phyloP scores from a whole-genome alignment of 2,888 invertebrate species.

The Eustalomyia histrio region DNA sequence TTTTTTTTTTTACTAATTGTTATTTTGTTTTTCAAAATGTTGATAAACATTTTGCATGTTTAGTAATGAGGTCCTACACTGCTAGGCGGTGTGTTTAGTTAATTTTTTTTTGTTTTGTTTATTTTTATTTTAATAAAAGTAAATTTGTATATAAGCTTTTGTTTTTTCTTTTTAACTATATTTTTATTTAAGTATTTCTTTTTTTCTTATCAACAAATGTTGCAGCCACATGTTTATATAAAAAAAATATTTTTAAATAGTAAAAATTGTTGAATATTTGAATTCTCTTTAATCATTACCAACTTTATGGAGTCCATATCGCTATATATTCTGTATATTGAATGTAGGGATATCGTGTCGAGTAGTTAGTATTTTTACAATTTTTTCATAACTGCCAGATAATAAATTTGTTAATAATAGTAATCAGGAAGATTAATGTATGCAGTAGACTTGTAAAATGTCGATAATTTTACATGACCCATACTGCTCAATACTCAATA shows the following conservation, averaged over 20 bases:
- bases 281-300: too few relatives aligned
- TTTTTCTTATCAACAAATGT: constrained; percentile 29
- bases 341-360: too few relatives aligned
- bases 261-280: neutral
- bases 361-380: too few relatives aligned
- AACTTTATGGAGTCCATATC: too few relatives aligned
- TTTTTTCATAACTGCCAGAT: too few relatives aligned
- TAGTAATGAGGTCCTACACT: constrained; percentile 62
- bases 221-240: constrained; percentile 38
- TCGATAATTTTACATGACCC: too few relatives aligned
- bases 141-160: constrained; percentile 50
- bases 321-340: too few relatives aligned
- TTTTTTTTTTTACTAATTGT: constrained; percentile 24
- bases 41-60: constrained; percentile 49
- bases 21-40: constrained; percentile 43
- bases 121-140: constrained; percentile 26
- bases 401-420: too few relatives aligned
- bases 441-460: too few relatives aligned
- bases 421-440: too few relatives aligned
- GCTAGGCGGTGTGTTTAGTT: constrained; percentile 52
- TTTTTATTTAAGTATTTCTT: constrained; percentile 43
- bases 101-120: constrained; percentile 20
- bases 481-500: too few relatives aligned
- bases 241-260: neutral
- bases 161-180: constrained; percentile 2